Evolutionary conservation across 2,113 vertebrate genomes (phyloP).

Genomic region (Aphelocoma coerulescens): DNA sequence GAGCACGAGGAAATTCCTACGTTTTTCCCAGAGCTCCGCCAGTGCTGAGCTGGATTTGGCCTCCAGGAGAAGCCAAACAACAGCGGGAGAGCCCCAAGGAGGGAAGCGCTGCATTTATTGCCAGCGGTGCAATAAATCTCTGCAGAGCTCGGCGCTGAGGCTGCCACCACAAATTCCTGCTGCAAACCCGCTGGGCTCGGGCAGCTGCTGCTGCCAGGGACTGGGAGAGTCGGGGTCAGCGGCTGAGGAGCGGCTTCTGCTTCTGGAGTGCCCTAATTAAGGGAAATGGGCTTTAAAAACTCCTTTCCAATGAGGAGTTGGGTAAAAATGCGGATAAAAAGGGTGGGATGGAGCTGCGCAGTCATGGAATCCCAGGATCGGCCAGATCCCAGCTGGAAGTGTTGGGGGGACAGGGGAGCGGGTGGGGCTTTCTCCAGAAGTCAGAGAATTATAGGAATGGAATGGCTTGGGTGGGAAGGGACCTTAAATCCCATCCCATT

Average conservation of each 20-base stretch:
- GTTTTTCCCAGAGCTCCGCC: background rate
- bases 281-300: background rate
- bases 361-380: fast-evolving
- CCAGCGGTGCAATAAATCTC: background rate
- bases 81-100: background rate
- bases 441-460: background rate
- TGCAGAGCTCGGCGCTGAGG: background rate
- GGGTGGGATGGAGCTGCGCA: background rate
- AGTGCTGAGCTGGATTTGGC: background rate
- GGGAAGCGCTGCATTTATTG: background rate
- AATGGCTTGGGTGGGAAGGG: background rate
- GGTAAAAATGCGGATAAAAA: background rate
- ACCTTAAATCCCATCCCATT: background rate
- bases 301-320: background rate
- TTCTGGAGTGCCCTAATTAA: background rate
- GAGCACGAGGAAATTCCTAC: background rate
- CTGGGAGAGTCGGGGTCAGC: background rate
- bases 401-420: fast-evolving
- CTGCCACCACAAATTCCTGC: background rate
- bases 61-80: background rate
- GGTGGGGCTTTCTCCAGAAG: background rate
- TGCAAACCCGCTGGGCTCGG: background rate
- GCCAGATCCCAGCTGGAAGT: background rate
- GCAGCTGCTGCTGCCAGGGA: background rate
- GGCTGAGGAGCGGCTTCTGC: background rate